Percentiles rank a stretch among this genome's conserved stretches.
These are phyloP conservation scores for Hephaestus fuliginosus DNA, from an alignment of 2,797 vertebrate species.

Conservation along the genomic window DNA sequence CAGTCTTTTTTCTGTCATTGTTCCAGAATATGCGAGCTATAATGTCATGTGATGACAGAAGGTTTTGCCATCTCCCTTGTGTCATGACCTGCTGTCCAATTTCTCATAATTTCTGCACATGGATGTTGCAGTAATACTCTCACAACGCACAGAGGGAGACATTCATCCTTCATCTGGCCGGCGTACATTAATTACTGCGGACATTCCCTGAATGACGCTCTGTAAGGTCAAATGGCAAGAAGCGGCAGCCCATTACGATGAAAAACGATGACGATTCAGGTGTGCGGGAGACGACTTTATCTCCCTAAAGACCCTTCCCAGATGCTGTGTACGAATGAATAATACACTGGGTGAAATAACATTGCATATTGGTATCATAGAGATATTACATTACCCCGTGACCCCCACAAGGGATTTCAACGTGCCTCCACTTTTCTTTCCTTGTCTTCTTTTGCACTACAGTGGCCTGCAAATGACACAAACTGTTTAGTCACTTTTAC, in stretches of 20 bases:
- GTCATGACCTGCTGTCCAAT: neutral
- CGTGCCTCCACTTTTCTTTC: neutral
- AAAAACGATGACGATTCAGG: neutral
- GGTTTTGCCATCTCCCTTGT: neutral
- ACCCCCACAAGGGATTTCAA: neutral
- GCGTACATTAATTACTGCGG: neutral
- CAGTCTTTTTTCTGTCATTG: no score
- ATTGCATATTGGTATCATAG: neutral
- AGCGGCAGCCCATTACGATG: neutral
- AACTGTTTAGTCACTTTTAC: neutral
- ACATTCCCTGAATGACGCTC: slow-evolving; percentile 5
- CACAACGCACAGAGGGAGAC: neutral
- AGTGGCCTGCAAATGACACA: neutral
- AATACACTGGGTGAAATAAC: neutral
- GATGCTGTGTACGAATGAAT: neutral
- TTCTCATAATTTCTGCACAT: neutral
- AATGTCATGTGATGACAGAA: neutral
- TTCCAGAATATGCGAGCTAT: no score
- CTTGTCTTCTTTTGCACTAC: neutral
- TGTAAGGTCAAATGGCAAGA: neutral
- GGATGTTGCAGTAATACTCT: neutral
- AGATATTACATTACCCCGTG: neutral
- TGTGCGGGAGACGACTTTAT: neutral
- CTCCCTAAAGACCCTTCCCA: neutral
- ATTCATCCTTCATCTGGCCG: neutral